Evolutionary conservation across 2,113 vertebrate species (phyloP).

Genomic region (Paedocypris sp.): DNA sequence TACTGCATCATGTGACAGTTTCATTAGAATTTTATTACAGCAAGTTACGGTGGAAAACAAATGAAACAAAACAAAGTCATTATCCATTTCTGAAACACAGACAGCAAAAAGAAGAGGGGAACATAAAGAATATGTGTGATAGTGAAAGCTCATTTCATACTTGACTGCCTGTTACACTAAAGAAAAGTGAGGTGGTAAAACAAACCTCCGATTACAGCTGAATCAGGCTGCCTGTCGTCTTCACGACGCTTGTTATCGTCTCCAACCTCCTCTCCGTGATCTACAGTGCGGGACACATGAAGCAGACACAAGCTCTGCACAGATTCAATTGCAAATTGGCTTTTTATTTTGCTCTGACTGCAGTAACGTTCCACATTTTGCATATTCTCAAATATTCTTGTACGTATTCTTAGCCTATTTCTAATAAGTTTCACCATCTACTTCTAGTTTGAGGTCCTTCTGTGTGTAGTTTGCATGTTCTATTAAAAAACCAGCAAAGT

Average conservation of each 20-base stretch:
- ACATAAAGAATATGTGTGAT: constrained; percentile 38
- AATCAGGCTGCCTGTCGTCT: constrained; percentile 67
- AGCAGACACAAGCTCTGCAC: not conserved
- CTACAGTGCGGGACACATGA: constrained; percentile 40
- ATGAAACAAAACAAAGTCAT: constrained; percentile 14
- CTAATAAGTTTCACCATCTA: too few relatives aligned
- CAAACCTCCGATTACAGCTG: constrained; percentile 53
- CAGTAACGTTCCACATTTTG: too few relatives aligned
- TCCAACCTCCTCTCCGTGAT: constrained; percentile 44
- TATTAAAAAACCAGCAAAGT: too few relatives aligned
- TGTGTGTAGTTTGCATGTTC: too few relatives aligned
- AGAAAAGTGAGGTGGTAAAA: constrained; percentile 22
- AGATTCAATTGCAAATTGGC: not conserved
- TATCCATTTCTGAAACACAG: constrained; percentile 12
- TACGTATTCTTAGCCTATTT: too few relatives aligned
- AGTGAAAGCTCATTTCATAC: constrained; percentile 42
- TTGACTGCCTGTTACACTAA: constrained; percentile 31
- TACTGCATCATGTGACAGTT: not conserved
- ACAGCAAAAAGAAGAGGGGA: constrained; percentile 8
- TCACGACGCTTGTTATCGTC: constrained; percentile 31
- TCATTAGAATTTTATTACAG: constrained; percentile 13
- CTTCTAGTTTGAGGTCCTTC: too few relatives aligned
- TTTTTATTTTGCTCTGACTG: too few relatives aligned
- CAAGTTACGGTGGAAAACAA: not conserved
- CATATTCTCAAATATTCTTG: too few relatives aligned